Conservation (phyloP, 2,888 invertebrate genomes). For the Sphaeridia pumilis region DNA sequence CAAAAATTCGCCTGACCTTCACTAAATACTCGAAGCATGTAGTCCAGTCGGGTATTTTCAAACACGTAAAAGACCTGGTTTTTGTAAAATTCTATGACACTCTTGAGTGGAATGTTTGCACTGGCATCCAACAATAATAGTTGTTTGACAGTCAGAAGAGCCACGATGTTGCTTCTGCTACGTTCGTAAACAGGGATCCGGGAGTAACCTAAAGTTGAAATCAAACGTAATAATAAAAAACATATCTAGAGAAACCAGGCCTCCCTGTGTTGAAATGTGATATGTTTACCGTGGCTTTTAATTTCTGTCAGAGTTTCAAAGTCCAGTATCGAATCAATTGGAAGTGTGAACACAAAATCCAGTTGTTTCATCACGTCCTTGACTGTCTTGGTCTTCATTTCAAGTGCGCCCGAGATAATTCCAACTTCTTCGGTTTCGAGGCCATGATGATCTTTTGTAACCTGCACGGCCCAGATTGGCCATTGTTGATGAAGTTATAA, state of each 20-base stretch:
- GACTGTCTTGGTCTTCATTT: slow-evolving; percentile 48
- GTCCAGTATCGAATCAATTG: slow-evolving; percentile 74
- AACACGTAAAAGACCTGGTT: slow-evolving; percentile 93
- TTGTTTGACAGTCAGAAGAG: slow-evolving; percentile 93
- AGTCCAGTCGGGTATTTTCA: slow-evolving; percentile 86
- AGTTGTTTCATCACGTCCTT: slow-evolving; percentile 36
- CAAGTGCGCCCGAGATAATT: slow-evolving; percentile 50
- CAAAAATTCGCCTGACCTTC: slow-evolving; percentile 52
- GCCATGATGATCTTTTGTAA: slow-evolving; percentile 40
- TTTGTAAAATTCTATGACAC: slow-evolving; percentile 91
- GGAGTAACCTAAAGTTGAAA: slow-evolving; percentile 60
- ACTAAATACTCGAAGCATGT: slow-evolving; percentile 94
- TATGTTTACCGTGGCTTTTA: slow-evolving; percentile 64
- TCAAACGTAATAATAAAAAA: neutral
- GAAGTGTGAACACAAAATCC: slow-evolving; percentile 72
- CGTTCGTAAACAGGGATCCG: slow-evolving; percentile 85
- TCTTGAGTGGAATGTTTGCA: slow-evolving; percentile 89
- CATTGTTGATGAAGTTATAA: too few relatives aligned
- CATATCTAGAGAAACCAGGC: neutral
- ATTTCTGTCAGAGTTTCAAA: slow-evolving; percentile 96
- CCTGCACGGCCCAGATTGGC: slow-evolving; percentile 41
- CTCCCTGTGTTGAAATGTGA: neutral
- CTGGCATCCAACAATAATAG: slow-evolving; percentile 97
- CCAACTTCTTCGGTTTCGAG: slow-evolving; percentile 44
- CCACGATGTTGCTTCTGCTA: slow-evolving; percentile 73